Conservation (phyloP, 2,797 vertebrate species). For the Phaenicophaeus curvirostris region DNA sequence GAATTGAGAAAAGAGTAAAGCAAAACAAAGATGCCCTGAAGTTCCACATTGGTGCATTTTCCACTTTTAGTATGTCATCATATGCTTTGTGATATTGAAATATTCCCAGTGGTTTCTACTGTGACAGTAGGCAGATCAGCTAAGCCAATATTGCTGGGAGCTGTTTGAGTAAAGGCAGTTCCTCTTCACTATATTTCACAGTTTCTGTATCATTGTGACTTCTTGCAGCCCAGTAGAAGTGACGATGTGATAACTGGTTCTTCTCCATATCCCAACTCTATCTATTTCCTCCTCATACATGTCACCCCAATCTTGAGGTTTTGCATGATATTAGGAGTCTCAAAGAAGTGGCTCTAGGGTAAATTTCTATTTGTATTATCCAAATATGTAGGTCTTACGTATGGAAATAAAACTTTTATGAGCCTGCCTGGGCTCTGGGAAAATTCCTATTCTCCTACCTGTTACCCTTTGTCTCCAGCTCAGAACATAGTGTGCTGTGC, state of each 20-base stretch:
- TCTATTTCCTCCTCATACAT: neutral
- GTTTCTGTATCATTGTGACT: neutral
- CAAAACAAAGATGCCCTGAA: neutral
- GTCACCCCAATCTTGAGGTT: neutral
- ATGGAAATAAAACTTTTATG: neutral
- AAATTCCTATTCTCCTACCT: neutral
- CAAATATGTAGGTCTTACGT: neutral
- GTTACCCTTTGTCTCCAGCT: neutral
- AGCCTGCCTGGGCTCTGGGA: neutral
- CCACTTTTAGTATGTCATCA: neutral
- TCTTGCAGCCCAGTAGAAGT: neutral
- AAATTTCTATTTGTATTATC: neutral
- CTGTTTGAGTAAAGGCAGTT: neutral
- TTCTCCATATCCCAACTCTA: neutral
- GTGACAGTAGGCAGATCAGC: neutral
- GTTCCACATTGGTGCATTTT: neutral
- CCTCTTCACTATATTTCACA: neutral
- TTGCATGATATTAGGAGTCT: neutral
- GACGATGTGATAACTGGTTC: neutral
- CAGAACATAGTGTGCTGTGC: neutral
- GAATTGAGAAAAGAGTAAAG: neutral
- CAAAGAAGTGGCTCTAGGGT: neutral
- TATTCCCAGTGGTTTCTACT: neutral
- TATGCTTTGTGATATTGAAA: neutral
- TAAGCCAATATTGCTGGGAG: neutral